Evolutionary conservation across 2,888 invertebrate genomes (phyloP), one percentile per base, ranked within the genome.

Genomic region (Lepidonotus clava): DNA sequence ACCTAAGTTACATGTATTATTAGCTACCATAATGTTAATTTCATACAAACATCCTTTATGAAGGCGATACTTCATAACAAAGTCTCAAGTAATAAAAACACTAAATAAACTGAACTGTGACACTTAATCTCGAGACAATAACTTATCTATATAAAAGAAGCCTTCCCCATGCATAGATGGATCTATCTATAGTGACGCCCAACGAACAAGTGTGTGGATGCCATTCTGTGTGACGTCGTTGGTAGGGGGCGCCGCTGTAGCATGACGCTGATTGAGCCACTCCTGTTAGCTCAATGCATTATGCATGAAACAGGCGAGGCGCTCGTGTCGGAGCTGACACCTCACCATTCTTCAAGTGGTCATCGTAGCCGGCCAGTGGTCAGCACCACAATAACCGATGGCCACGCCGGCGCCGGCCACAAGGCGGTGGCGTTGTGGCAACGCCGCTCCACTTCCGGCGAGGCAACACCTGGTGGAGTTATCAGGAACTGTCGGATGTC

Each of bases 251-350:
- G 61, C 5, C 14, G 61, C 32, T 61, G 24, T 56, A 28, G n/a
- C 61, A 61, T 61, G 61, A 28, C 28, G 28, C 61, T 61, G 61
- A 61, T 61, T 61, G 61, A 61, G 61, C 28, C 61, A 61, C 24
- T 61, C 61, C 28, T n/a, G 61, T 61, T 32, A 14, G 61, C 61
- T 24, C 11, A 24, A 61, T 61, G 61, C 61, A 61, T 61, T 61
- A 61, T 61, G 24, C 61, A 61, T 61, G 28, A 61, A 61, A 61
- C 61, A 61, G 61, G 28, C 32, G 61, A 24, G 24, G 61, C 56
- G n/a, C 24, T 1, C 28, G 61, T 61, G 61, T 53, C 21, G 53
- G 11, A 2, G 1, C 61, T 24, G 28, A 4, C 61, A 28, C 61
- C 24, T 61, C 53, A 53, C 53, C 61, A 28, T 61, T 61, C 61